Evolutionary conservation across 2,113 vertebrate species (phyloP).

Genomic region (cattle (Bos taurus)): DNA sequence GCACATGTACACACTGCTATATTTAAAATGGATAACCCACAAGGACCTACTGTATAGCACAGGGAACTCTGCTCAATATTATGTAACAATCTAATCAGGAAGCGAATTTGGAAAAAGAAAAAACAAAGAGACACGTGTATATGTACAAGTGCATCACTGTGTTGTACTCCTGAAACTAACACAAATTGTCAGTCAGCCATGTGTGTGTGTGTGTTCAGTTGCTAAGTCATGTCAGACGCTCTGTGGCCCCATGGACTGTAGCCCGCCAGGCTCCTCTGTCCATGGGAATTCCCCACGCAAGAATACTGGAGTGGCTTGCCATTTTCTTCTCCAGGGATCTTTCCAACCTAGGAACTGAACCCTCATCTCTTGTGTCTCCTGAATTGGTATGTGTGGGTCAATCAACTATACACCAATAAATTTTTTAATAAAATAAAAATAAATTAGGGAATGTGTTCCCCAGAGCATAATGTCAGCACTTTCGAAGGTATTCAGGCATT

Average conservation of each 20-base stretch:
- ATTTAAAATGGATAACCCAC: neutral
- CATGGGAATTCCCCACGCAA: too few species aligned
- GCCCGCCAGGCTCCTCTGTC: too few species aligned
- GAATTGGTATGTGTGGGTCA: neutral
- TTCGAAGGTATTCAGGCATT: neutral
- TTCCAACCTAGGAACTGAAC: neutral
- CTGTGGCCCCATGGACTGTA: rapidly evolving
- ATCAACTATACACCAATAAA: neutral
- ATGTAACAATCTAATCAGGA: neutral
- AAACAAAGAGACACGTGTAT: neutral
- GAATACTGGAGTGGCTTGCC: too few species aligned
- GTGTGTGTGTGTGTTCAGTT: too few species aligned
- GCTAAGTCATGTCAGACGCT: too few species aligned
- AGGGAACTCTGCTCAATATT: neutral
- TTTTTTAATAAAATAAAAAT: neutral
- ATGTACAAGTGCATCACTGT: neutral
- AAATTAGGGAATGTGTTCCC: neutral
- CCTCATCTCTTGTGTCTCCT: neutral
- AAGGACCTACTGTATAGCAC: neutral
- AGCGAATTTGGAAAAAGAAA: neutral
- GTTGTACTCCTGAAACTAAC: neutral
- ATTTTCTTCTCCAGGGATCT: neutral
- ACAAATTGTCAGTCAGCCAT: neutral
- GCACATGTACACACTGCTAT: neutral
- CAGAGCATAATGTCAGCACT: neutral